Evolutionary conservation across 92 coral and sea anemone genomes (phyloP).

Genomic region (Bergia puertoricense): DNA sequence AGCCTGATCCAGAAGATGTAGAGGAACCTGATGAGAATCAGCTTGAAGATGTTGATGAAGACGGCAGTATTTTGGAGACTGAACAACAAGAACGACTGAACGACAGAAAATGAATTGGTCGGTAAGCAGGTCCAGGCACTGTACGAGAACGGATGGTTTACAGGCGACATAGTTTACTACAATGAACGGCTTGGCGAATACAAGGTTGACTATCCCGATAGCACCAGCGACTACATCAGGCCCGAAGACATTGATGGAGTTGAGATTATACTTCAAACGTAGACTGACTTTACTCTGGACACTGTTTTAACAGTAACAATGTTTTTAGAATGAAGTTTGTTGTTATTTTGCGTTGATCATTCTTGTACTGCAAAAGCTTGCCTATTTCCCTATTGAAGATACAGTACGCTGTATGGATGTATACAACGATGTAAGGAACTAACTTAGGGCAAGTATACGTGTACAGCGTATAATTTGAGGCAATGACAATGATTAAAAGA

Average conservation of each 20-base stretch:
- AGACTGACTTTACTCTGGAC: not conserved
- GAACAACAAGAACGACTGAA: not conserved
- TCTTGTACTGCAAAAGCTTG: too few species aligned
- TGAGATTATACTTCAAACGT: not conserved
- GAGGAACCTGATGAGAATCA: conserved; percentile 12
- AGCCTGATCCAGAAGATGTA: conserved; percentile 24
- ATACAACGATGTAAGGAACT: too few species aligned
- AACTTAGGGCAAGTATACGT: too few species aligned
- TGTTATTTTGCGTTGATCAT: conserved; percentile 15
- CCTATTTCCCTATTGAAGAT: too few species aligned
- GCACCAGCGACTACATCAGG: not conserved
- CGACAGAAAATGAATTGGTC: not conserved
- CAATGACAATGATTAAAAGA: too few species aligned
- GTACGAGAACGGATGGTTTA: not conserved
- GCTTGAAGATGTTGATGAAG: not conserved
- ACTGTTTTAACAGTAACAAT: not conserved
- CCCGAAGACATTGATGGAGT: not conserved
- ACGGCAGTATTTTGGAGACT: not conserved
- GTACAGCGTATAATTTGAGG: too few species aligned
- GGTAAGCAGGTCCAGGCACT: not conserved
- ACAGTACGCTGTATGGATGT: too few species aligned
- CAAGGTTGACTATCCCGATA: not conserved
- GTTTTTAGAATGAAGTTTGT: conserved; percentile 7
- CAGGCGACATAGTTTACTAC: not conserved
- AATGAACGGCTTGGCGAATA: not conserved